Evolutionary conservation across 2,888 invertebrate genomes (phyloP), one percentile per base, ranked within the genome.

Genomic region (Graphium colonna): DNA sequence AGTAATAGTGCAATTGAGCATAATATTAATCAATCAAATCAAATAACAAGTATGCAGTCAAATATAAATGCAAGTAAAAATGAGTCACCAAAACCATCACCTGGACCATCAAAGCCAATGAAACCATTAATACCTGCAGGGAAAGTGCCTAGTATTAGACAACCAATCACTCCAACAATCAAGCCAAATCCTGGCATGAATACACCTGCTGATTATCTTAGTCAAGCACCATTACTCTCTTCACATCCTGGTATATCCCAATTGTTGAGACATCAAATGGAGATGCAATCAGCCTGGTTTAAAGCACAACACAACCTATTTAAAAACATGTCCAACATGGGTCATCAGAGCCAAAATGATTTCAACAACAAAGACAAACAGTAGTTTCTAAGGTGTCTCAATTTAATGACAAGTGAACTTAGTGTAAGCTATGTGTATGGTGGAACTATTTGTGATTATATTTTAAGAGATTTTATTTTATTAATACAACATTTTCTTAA

Each of bases 311-410:
- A 78, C 67, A 84, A 86, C 60, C 68, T 87, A 51, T 72, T 81
- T 56, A 88, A 88, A 66, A 86, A 77, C 60, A 83, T 86, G 74
- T 69, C 86, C 9, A 83, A 75, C 62, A 79, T 84, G 67, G 71
- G 76, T 17, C 85, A 86, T 51, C 81, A 80, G 62, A 60, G 70
- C 12, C 83, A 83, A 65, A 82, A 77, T 64, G 85, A 86, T 63
- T 85, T 79, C 63, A 82, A 75, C 55, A 79, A 71, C 60, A 83
- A 85, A 65, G 86, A 86, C 49, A 85, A 86, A 62, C 76, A 80
- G 62, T 75, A 63, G 63, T 40, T 57, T 10, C 21, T 17, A 28
- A 9, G 5, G 12, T 33, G 40, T 48, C 51, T 48, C 33, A 33
- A 41, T 50, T 44, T 38, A 40, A 17, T 51, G 41, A 45, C 7